Evolutionary conservation across 2,797 vertebrate species (phyloP).

Genomic region (Tauraco hartlaubi): DNA sequence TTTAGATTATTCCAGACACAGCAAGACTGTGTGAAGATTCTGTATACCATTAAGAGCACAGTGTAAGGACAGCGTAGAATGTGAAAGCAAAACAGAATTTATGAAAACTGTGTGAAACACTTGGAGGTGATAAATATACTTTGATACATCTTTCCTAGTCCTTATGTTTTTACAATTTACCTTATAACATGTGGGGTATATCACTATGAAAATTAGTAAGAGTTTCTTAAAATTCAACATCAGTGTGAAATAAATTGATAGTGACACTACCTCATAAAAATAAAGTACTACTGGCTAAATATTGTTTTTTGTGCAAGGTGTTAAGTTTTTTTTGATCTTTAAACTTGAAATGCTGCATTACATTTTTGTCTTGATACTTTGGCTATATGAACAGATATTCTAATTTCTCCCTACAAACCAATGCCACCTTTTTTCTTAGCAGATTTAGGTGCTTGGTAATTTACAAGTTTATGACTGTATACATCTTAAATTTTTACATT

Average conservation of each 20-base stretch:
- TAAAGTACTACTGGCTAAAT: neutral
- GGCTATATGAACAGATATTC: neutral
- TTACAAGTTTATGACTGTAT: neutral
- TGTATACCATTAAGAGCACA: neutral
- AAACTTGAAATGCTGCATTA: neutral
- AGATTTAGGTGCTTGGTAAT: neutral
- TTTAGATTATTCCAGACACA: slow-evolving; percentile 7
- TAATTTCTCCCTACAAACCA: neutral
- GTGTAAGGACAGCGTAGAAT: neutral
- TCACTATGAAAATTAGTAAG: neutral
- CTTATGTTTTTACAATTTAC: neutral
- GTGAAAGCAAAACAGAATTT: slow-evolving; percentile 10
- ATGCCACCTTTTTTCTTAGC: neutral
- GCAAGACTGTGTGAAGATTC: neutral
- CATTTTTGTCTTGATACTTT: neutral
- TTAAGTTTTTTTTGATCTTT: neutral
- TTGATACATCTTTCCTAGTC: neutral
- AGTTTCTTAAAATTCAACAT: neutral
- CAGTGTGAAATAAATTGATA: neutral
- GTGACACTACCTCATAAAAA: neutral
- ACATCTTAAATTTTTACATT: neutral
- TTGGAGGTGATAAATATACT: neutral
- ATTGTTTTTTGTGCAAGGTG: neutral
- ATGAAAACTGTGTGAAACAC: neutral
- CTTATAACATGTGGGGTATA: neutral